Evolutionary conservation across 2,113 vertebrate genomes (phyloP), one percentile per base, ranked within the genome.

Genomic region (Cyprinus carpio): DNA sequence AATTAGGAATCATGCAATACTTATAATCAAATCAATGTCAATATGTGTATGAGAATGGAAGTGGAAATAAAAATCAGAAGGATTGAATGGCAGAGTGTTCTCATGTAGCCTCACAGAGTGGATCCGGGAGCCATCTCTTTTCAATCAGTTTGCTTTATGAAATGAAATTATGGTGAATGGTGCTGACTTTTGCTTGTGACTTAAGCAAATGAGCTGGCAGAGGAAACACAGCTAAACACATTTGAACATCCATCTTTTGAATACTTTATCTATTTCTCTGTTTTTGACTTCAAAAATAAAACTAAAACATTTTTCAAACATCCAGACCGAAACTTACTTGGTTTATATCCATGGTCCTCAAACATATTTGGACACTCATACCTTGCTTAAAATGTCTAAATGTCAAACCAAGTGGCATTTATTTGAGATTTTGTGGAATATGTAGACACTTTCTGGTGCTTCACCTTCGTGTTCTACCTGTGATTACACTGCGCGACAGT

Each of bases 71-170:
- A 83, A 77, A 64, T 86, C 72, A 74, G 31, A 40, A 71, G 82
- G 86, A 86, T 86, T 87, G 25, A 29, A 65, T 29, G 25, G 56
- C 84, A 54, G 12, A 85, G 84, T 88, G 87, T 88, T 89, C 83
- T 88, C 85, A 87, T 90, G 88, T 80, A 75, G 85, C 83, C 81
- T 87, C 88, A 78, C 84, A 91, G 87, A 92, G 88, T 87, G 86
- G 90, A 84, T 80, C 75, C 81, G 78, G 87, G 74, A 82, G 85
- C 87, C 90, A 91, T 87, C 87, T 89, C 87, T 92, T 87, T 90
- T 89, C 90, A 91, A 91, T 93, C 93, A 92, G 84, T 90, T 89
- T 84, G 83, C 87, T 91, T 89, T 87, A 87, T 90, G 89, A 91
- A 91, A 90, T 85, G 86, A 87, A 84, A 86, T 76, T 84, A 84